A percentile compares a stretch with the other conserved stretches of the same genome.
Evolutionary conservation across 2,888 invertebrate species (phyloP).

Genomic region (Orchesellides sinensis): DNA sequence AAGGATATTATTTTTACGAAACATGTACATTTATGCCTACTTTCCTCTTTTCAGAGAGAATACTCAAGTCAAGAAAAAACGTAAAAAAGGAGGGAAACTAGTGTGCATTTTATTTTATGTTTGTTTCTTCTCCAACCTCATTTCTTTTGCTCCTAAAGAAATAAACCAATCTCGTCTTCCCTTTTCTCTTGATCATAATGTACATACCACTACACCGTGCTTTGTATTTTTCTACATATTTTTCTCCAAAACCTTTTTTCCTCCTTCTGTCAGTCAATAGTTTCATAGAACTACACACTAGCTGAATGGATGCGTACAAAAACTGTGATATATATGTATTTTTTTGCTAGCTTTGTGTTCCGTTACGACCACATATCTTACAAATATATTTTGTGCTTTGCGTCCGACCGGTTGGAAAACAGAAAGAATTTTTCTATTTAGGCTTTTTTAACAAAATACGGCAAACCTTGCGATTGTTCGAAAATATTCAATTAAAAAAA

Average conservation of each 20-base stretch:
- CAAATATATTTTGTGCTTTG: no score
- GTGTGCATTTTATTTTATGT: constrained; percentile 23
- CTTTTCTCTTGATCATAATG: constrained; percentile 29
- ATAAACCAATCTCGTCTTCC: constrained; percentile 47
- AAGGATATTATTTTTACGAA: not conserved
- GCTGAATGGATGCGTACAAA: not conserved
- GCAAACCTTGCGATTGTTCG: no score
- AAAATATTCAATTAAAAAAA: no score
- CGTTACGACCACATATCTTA: no score
- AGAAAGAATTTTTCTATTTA: no score
- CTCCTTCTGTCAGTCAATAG: constrained; percentile 11
- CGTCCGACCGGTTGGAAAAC: no score
- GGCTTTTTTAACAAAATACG: no score
- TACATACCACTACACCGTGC: not conserved
- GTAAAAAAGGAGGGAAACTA: constrained; percentile 10
- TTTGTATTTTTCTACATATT: not conserved
- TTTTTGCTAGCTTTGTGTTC: no score
- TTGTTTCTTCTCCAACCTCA: constrained; percentile 9
- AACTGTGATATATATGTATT: no score
- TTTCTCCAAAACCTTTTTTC: not conserved
- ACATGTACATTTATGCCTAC: not conserved
- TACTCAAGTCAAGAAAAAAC: not conserved
- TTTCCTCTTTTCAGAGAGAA: not conserved
- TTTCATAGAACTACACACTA: no score
- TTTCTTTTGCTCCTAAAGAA: not conserved